phyloP scores from a whole-genome alignment of 2,797 vertebrate genomes.

The Anguilla megastoma region DNA sequence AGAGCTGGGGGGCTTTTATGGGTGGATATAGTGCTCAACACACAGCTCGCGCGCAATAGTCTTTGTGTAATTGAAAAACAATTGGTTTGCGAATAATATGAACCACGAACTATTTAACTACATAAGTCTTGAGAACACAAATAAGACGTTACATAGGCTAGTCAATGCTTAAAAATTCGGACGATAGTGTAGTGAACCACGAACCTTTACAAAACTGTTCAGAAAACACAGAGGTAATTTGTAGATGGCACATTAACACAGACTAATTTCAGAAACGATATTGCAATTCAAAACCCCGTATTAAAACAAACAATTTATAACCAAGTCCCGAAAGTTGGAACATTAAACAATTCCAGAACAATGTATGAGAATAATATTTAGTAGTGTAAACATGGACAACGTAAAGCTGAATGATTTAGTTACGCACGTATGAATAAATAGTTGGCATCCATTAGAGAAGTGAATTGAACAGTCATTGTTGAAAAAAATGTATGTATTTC shows the following conservation, averaged over 20 bases:
- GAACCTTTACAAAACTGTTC: neutral
- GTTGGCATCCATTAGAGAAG: neutral
- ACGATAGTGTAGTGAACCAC: neutral
- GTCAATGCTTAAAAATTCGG: neutral
- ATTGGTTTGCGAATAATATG: neutral
- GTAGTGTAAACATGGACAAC: neutral
- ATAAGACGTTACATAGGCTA: neutral
- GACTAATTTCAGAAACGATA: neutral
- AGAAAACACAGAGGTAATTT: neutral
- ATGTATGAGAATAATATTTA: neutral
- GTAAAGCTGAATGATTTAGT: neutral
- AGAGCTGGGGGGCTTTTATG: slow-evolving; percentile 11
- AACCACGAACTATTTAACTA: neutral
- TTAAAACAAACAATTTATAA: neutral
- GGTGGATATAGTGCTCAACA: neutral
- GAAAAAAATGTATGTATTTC: neutral
- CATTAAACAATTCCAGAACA: neutral
- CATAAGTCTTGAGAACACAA: neutral
- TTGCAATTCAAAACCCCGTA: neutral
- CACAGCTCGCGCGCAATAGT: neutral
- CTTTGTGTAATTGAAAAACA: neutral
- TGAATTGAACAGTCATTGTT: neutral
- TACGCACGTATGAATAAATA: neutral
- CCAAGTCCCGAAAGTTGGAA: neutral
- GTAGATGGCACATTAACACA: neutral